A percentile compares a stretch with the other conserved stretches of the same genome.
Conservation (phyloP, 2,888 invertebrate species). For the Drosophila phalerata region DNA sequence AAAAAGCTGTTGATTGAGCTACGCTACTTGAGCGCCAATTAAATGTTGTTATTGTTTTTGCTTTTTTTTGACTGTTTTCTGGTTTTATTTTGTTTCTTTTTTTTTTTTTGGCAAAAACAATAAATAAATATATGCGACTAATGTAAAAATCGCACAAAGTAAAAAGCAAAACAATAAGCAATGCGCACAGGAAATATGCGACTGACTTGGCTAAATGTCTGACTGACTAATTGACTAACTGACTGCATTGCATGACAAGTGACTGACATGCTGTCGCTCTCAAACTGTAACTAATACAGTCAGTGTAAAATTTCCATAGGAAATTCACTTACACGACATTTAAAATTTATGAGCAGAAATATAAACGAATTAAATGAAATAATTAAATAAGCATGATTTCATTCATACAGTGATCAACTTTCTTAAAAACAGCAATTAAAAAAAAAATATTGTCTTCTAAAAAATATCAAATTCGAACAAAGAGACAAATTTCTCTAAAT, state of each 20-base stretch:
- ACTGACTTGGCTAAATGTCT: conserved; percentile 6
- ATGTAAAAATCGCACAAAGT: conserved; percentile 7
- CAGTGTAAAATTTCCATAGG: conserved; percentile 3
- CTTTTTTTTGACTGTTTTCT: conserved; percentile 20
- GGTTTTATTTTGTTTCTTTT: conserved; percentile 26
- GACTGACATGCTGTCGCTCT: conserved; percentile 16
- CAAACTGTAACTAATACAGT: conserved; percentile 29
- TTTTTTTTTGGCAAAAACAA: conserved; percentile 47
- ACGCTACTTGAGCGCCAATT: conserved; percentile 58
- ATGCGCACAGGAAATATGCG: conserved; percentile 29
- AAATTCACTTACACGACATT: conserved; percentile 9
- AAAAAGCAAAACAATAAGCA: conserved; percentile 1
- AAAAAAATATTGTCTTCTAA: too few relatives aligned
- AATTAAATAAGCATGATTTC: too few relatives aligned
- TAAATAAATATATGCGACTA: conserved; percentile 34
- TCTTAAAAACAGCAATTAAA: too few relatives aligned
- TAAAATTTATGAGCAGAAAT: conserved; percentile 1
- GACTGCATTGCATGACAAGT: conserved; percentile 44
- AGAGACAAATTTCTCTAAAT: too few relatives aligned
- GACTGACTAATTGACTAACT: conserved; percentile 1
- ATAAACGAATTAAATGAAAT: background rate
- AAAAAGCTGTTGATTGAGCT: conserved; percentile 48
- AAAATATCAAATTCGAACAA: too few relatives aligned
- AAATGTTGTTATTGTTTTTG: conserved; percentile 48
- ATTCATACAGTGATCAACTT: too few relatives aligned